A percentile compares a stretch with the other conserved stretches of the same genome.
phyloP scores from a whole-genome alignment of 2,888 invertebrate genomes.

The Tachina lurida region DNA sequence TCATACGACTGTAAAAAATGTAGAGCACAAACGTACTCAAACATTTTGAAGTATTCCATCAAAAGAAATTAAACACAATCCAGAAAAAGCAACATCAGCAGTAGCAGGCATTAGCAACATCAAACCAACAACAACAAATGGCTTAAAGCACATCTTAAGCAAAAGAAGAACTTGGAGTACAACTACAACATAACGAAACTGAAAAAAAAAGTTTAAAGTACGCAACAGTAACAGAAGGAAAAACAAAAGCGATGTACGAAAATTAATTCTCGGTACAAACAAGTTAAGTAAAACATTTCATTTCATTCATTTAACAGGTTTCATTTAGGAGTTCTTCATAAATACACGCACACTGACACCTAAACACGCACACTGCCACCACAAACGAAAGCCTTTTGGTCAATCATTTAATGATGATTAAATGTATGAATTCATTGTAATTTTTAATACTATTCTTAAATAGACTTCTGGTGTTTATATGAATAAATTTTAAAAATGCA shows the following conservation, averaged over 20 bases:
- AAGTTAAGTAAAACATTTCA: constrained; percentile 80
- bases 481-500: constrained; percentile 1
- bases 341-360: constrained; percentile 35
- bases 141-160: constrained; percentile 49
- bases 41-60: constrained; percentile 65
- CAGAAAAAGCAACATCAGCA: constrained; percentile 34
- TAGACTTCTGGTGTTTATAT: background rate
- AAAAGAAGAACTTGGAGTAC: constrained; percentile 12
- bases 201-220: constrained; percentile 35
- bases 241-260: constrained; percentile 10
- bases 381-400: constrained; percentile 24
- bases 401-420: constrained; percentile 30
- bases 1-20: constrained; percentile 40
- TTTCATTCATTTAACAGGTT: constrained; percentile 83
- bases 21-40: constrained; percentile 52
- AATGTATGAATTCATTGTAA: constrained; percentile 56
- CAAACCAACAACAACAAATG: constrained; percentile 44
- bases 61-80: constrained; percentile 61
- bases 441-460: background rate
- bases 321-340: constrained; percentile 79
- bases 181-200: constrained; percentile 74
- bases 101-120: constrained; percentile 27
- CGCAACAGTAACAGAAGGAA: constrained; percentile 21
- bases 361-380: constrained; percentile 5
- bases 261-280: constrained; percentile 53